phyloP scores from a whole-genome alignment of 2,113 vertebrate genomes.

The Urocynchramus pylzowi region DNA sequence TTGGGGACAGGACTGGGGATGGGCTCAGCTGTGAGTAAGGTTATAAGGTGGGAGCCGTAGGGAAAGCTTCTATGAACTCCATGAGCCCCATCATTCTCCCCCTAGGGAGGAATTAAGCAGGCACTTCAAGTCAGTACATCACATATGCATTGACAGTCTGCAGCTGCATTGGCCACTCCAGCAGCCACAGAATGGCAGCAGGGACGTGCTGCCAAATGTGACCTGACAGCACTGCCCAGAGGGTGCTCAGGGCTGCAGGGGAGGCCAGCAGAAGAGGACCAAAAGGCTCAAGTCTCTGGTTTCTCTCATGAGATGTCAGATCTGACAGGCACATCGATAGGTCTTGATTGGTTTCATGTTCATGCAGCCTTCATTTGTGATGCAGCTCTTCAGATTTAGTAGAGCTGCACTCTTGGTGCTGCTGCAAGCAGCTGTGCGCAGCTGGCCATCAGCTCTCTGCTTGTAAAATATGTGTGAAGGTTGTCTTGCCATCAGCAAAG shows the following conservation, averaged over 20 bases:
- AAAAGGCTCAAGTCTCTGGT: background rate
- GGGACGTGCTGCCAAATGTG: background rate
- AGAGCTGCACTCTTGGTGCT: background rate
- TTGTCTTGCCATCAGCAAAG: background rate
- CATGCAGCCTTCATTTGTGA: background rate
- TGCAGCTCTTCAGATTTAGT: background rate
- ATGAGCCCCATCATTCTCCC: background rate
- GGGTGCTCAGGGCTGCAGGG: background rate
- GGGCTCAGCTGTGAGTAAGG: background rate
- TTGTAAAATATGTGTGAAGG: background rate
- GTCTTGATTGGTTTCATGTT: background rate
- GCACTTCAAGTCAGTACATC: rapidly evolving
- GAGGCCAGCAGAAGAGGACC: background rate
- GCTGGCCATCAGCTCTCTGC: background rate
- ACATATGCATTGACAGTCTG: rapidly evolving
- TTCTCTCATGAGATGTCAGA: background rate
- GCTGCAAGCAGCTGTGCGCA: background rate
- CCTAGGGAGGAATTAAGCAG: background rate
- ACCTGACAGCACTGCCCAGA: background rate
- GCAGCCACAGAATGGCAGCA: background rate
- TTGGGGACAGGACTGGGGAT: background rate
- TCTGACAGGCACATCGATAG: background rate
- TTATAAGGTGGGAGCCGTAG: background rate
- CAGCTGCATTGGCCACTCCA: rapidly evolving
- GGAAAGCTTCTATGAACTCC: background rate